Conservation (phyloP, 2,888 invertebrate genomes). For the Drosophila quinaria region DNA sequence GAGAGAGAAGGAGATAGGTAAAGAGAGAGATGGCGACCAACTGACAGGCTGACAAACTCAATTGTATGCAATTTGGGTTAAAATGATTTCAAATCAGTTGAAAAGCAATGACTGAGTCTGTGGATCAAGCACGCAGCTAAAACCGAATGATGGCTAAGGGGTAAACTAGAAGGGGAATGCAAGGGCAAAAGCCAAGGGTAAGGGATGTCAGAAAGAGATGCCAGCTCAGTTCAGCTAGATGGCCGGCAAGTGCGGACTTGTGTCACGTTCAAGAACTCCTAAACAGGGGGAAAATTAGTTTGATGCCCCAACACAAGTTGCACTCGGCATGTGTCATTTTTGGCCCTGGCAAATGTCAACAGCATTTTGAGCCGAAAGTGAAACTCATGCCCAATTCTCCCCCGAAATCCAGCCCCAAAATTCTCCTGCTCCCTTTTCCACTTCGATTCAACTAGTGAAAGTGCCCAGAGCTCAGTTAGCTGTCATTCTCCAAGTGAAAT, state of each 20-base stretch:
- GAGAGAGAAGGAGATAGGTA: no score
- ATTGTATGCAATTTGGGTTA: conserved; percentile 77
- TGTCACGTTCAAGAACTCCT: conserved; percentile 80
- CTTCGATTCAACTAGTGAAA: conserved; percentile 58
- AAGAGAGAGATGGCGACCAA: conserved; percentile 6
- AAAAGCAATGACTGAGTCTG: conserved; percentile 49
- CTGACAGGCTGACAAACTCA: conserved; percentile 60
- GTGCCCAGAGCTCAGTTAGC: conserved; percentile 69
- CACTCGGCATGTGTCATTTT: conserved; percentile 8
- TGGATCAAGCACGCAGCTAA: background rate
- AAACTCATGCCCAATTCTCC: conserved; percentile 46
- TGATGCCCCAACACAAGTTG: conserved; percentile 51
- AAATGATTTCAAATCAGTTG: conserved; percentile 78
- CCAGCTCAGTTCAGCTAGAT: conserved; percentile 43
- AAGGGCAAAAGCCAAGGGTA: no score
- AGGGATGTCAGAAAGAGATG: conserved; percentile 7
- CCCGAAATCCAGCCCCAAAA: background rate
- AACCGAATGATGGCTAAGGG: conserved; percentile 8
- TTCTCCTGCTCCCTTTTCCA: background rate
- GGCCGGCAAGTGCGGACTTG: conserved; percentile 70
- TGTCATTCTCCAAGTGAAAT: conserved; percentile 71
- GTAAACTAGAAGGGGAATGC: background rate
- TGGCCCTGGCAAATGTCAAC: conserved; percentile 66
- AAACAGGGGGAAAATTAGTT: conserved; percentile 80
- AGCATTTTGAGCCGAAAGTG: conserved; percentile 75